A percentile compares a stretch with the other conserved stretches of the same genome.
phyloP scores from a whole-genome alignment of 2,888 invertebrate species.

The Eumerus sabulonum region DNA sequence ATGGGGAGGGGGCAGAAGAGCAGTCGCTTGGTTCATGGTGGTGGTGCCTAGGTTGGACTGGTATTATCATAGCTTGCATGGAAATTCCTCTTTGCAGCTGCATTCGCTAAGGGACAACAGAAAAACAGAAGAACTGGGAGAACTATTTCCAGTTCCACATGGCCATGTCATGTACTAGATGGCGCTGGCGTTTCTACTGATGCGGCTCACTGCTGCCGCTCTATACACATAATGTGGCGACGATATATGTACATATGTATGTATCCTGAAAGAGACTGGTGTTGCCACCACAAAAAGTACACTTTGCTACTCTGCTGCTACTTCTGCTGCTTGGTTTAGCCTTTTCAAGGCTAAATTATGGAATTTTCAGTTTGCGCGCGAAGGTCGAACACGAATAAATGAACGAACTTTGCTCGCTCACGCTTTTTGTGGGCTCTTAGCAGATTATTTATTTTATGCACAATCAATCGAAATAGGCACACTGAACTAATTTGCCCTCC shows the following conservation, averaged over 20 bases:
- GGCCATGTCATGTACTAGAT: slow-evolving; percentile 20
- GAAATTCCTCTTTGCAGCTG: slow-evolving; percentile 61
- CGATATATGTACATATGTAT: no score
- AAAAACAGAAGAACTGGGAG: slow-evolving; percentile 21
- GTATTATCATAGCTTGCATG: slow-evolving; percentile 6
- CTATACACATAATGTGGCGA: neutral
- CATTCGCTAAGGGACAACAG: slow-evolving; percentile 23
- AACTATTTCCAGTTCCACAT: slow-evolving; percentile 16
- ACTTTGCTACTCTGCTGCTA: no score
- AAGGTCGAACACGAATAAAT: slow-evolving; percentile 3
- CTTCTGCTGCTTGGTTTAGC: slow-evolving; percentile 3
- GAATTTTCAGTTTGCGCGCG: slow-evolving; percentile 6
- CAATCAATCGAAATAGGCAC: neutral
- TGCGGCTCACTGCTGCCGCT: neutral
- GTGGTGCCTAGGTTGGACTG: no score
- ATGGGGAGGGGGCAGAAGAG: slow-evolving; percentile 46
- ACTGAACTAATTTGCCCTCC: neutral
- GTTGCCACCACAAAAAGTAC: no score
- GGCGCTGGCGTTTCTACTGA: neutral
- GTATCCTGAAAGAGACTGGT: no score
- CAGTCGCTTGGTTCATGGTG: neutral
- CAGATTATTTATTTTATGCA: no score
- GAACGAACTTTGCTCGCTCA: neutral
- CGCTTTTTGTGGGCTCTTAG: neutral
- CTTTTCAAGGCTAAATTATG: slow-evolving; percentile 33